These are phyloP conservation scores for Neosilurus mollespiculum DNA, from an alignment of 2,797 vertebrate species.

Conservation along the genomic window DNA sequence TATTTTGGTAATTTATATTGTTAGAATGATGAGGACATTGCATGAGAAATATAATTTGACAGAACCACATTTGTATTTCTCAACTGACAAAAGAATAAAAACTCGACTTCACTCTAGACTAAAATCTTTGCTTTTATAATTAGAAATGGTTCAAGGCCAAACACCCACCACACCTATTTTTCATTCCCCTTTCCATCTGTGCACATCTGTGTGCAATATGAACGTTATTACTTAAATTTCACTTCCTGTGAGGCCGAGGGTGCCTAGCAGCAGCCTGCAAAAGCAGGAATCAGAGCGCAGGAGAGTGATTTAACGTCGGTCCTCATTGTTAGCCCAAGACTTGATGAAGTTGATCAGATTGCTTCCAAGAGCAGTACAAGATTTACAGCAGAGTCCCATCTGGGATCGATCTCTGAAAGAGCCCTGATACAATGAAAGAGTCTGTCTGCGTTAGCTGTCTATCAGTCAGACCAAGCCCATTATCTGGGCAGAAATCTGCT, in stretches of 20 bases:
- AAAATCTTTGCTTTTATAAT: not conserved
- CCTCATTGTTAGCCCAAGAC: not conserved
- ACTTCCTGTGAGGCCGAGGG: slow-evolving; percentile 27
- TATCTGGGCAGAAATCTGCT: slow-evolving; percentile 64
- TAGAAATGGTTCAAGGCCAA: slow-evolving; percentile 9
- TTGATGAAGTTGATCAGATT: slow-evolving; percentile 61
- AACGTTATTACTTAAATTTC: slow-evolving; percentile 25
- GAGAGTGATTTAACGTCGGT: slow-evolving; percentile 43
- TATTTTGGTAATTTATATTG: not conserved
- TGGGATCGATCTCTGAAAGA: slow-evolving; percentile 66
- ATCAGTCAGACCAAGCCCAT: slow-evolving; percentile 45
- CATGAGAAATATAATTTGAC: not conserved
- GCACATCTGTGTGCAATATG: slow-evolving; percentile 45
- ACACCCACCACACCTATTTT: slow-evolving; percentile 3
- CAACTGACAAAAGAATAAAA: slow-evolving; percentile 5
- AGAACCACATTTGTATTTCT: not conserved
- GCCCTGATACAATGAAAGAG: slow-evolving; percentile 49
- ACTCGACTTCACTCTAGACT: not conserved
- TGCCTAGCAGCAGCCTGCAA: not conserved
- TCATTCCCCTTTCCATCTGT: slow-evolving; percentile 1
- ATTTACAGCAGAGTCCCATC: slow-evolving; percentile 63
- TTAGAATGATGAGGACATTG: not conserved
- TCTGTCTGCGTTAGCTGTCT: slow-evolving; percentile 53
- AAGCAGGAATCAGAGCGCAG: not conserved
- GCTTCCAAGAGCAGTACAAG: slow-evolving; percentile 30